Conservation (phyloP, 1,140 invertebrate species). For the Tribolium madens region DNA sequence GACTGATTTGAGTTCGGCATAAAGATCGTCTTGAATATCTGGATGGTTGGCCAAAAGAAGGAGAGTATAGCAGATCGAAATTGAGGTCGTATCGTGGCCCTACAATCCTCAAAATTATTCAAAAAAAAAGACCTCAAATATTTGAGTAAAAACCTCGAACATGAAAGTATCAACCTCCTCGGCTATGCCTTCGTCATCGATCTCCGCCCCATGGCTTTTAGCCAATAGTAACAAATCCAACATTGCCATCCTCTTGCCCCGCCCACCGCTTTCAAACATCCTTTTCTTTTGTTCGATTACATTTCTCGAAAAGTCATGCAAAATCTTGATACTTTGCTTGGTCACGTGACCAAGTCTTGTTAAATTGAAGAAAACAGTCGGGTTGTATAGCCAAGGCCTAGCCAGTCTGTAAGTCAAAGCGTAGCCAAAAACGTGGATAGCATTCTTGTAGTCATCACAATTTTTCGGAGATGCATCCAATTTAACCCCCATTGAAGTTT, state of each 20-base stretch:
- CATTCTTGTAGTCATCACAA: slow-evolving; percentile 70
- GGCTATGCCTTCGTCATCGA: slow-evolving; percentile 75
- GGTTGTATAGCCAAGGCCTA: slow-evolving; percentile 71
- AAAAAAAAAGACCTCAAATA: not conserved
- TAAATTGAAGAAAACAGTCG: slow-evolving; percentile 69
- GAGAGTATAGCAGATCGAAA: slow-evolving; percentile 62
- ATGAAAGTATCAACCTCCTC: slow-evolving; percentile 89
- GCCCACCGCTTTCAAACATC: slow-evolving; percentile 56
- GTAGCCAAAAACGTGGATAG: slow-evolving; percentile 64
- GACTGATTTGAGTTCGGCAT: slow-evolving; percentile 72
- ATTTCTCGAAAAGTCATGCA: slow-evolving; percentile 73
- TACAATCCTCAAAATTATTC: slow-evolving; percentile 17
- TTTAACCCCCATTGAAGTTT: slow-evolving; percentile 86
- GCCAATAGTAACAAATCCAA: slow-evolving; percentile 80
- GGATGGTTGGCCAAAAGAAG: slow-evolving; percentile 63
- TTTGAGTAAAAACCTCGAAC: slow-evolving; percentile 70
- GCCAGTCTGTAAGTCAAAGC: slow-evolving; percentile 72
- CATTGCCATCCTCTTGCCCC: slow-evolving; percentile 75
- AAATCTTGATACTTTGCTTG: slow-evolving; percentile 68
- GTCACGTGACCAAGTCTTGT: slow-evolving; percentile 65
- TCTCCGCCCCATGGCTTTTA: slow-evolving; percentile 67
- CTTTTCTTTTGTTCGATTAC: slow-evolving; percentile 60
- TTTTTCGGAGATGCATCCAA: slow-evolving; percentile 73
- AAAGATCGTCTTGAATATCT: slow-evolving; percentile 66
- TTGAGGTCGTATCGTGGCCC: slow-evolving; percentile 66